phyloP scores from a whole-genome alignment of 2,888 invertebrate species.

The Apantesis nais region DNA sequence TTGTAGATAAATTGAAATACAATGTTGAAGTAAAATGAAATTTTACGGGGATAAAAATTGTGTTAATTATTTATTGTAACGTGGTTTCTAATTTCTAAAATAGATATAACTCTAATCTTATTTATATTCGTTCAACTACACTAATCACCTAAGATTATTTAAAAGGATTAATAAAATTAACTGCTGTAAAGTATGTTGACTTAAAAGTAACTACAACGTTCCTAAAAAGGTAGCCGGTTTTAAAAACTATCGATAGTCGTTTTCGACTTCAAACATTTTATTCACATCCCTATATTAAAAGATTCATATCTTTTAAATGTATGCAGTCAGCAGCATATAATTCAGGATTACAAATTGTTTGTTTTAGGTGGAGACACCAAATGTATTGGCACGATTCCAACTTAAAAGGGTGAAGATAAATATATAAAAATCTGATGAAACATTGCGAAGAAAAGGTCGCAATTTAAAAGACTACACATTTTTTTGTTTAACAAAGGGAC shows the following conservation, averaged over 20 bases:
- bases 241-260: constrained; percentile 26
- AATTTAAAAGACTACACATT: constrained; percentile 61
- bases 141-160: not conserved
- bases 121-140: too few species aligned
- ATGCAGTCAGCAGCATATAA: constrained; percentile 85
- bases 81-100: not conserved
- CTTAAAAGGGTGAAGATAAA: constrained; percentile 83
- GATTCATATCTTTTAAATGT: constrained; percentile 85
- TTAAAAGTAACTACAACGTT: not conserved
- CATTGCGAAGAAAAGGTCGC: constrained; percentile 69
- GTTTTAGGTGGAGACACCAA: constrained; percentile 82
- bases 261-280: constrained; percentile 12
- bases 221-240: not conserved
- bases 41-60: not conserved
- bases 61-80: not conserved
- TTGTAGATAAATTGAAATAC: not conserved
- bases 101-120: too few species aligned
- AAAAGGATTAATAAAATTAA: not conserved
- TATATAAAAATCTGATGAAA: constrained; percentile 74
- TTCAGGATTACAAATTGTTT: constrained; percentile 86
- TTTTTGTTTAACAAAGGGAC: constrained; percentile 74
- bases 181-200: not conserved
- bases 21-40: too few species aligned
- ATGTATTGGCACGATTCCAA: constrained; percentile 82
- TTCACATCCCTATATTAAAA: constrained; percentile 73